Evolutionary conservation across 2,113 vertebrate genomes (phyloP).

Genomic region (Ailuropoda melanoleuca): DNA sequence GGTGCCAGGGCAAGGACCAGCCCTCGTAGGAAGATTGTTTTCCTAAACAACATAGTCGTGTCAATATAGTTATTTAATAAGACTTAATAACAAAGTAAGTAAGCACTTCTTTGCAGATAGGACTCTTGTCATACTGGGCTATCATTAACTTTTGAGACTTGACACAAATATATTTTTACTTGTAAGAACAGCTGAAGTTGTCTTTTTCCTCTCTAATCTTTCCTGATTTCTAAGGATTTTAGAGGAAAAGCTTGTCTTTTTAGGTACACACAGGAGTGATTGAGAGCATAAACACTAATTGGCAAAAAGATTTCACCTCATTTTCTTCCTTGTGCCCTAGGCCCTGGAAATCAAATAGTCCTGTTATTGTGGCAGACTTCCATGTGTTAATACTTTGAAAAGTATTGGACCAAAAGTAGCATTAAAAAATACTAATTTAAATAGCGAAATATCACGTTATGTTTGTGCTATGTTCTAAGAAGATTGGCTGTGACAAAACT

Average conservation of each 20-base stretch:
- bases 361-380: not conserved
- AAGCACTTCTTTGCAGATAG: not conserved
- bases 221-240: not conserved
- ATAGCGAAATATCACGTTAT: not conserved
- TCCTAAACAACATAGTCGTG: not conserved
- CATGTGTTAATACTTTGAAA: not conserved
- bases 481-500: slow-evolving; percentile 14
- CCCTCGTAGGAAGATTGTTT: not conserved
- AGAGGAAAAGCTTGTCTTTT: not conserved
- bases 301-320: not conserved
- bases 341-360: not conserved
- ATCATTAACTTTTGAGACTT: slow-evolving; percentile 2
- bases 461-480: slow-evolving; percentile 32
- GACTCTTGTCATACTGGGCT: not conserved
- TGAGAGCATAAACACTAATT: not conserved
- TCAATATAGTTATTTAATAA: not conserved
- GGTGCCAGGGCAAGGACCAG: not conserved
- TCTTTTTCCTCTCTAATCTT: not conserved
- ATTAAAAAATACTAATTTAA: not conserved
- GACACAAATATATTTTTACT: not conserved
- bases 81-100: not conserved
- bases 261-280: not conserved
- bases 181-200: not conserved
- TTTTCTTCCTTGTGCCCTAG: not conserved
- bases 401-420: not conserved